These are phyloP conservation scores for Zelostemma sp. DNA, from an alignment of 1,140 invertebrate genomes.

Conservation along the genomic window DNA sequence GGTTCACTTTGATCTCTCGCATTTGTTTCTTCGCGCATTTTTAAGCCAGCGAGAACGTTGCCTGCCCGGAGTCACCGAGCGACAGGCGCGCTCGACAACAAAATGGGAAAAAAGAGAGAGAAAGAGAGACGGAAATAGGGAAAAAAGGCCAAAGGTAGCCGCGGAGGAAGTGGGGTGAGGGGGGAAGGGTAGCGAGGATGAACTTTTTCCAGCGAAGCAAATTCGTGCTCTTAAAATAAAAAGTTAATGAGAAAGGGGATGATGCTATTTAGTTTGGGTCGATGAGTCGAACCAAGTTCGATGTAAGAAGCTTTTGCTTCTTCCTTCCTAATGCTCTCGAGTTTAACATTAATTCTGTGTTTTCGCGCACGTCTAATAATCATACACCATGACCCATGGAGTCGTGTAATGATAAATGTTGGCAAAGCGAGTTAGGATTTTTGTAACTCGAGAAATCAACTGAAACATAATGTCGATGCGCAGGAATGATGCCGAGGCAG, in stretches of 20 bases:
- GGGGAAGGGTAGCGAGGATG: slow-evolving; percentile 36
- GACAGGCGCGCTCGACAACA: slow-evolving; percentile 31
- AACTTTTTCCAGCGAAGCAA: slow-evolving; percentile 56
- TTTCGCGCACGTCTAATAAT: no score
- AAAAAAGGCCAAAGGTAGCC: not conserved
- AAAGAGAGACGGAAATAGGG: slow-evolving; percentile 23
- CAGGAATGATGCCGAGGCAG: slow-evolving; percentile 20
- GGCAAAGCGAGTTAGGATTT: not conserved
- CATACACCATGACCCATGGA: no score
- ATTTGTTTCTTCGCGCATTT: slow-evolving; percentile 51
- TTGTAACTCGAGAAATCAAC: not conserved
- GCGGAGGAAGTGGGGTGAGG: not conserved
- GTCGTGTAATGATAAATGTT: not conserved
- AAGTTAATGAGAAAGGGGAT: slow-evolving; percentile 68
- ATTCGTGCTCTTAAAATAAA: slow-evolving; percentile 65
- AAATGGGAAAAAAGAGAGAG: slow-evolving; percentile 29
- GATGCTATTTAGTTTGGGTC: slow-evolving; percentile 60
- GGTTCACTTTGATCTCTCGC: slow-evolving; percentile 62
- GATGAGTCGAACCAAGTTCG: slow-evolving; percentile 52
- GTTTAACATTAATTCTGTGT: slow-evolving; percentile 25
- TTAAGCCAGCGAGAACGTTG: slow-evolving; percentile 15
- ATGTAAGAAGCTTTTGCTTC: slow-evolving; percentile 39
- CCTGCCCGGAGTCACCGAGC: not conserved
- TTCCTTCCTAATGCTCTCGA: slow-evolving; percentile 23
- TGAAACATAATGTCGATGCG: not conserved